Percentiles rank a stretch among this genome's conserved stretches.
These are phyloP conservation scores for Cerastis rubricosa DNA, from an alignment of 2,888 invertebrate species.

Conservation along the genomic window DNA sequence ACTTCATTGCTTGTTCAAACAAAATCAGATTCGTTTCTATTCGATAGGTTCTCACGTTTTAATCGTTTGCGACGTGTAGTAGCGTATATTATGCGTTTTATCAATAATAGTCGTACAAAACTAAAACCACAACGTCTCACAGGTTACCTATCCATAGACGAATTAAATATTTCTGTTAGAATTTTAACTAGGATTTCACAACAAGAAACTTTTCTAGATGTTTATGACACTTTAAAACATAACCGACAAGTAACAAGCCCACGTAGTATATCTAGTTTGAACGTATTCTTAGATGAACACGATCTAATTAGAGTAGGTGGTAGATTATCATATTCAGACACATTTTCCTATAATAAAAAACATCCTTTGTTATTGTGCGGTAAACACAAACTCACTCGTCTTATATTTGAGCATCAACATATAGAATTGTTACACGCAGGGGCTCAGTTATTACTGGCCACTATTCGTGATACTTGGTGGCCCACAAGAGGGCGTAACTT, in stretches of 20 bases:
- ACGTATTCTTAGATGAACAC: slow-evolving; percentile 10
- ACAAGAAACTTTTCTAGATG: neutral
- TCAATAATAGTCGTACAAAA: neutral
- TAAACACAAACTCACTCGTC: slow-evolving; percentile 15
- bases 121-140: neutral
- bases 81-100: neutral
- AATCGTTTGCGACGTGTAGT: neutral
- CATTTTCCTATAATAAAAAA: slow-evolving; percentile 24
- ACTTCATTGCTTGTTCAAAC: neutral
- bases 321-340: slow-evolving; percentile 4
- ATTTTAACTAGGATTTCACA: slow-evolving; percentile 17
- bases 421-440: slow-evolving; percentile 6
- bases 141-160: neutral
- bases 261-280: slow-evolving; percentile 24
- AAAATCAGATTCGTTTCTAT: neutral
- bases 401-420: slow-evolving; percentile 19
- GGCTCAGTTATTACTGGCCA: slow-evolving; percentile 20
- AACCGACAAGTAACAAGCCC: neutral
- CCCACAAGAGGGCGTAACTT: slow-evolving; percentile 13
- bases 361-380: slow-evolving; percentile 22
- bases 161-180: slow-evolving; percentile 7
- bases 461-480: slow-evolving; percentile 27
- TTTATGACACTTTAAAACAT: neutral
- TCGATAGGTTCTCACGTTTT: neutral
- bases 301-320: slow-evolving; percentile 21